phyloP scores from a whole-genome alignment of 2,113 vertebrate genomes.

The Anolis carolinensis region DNA sequence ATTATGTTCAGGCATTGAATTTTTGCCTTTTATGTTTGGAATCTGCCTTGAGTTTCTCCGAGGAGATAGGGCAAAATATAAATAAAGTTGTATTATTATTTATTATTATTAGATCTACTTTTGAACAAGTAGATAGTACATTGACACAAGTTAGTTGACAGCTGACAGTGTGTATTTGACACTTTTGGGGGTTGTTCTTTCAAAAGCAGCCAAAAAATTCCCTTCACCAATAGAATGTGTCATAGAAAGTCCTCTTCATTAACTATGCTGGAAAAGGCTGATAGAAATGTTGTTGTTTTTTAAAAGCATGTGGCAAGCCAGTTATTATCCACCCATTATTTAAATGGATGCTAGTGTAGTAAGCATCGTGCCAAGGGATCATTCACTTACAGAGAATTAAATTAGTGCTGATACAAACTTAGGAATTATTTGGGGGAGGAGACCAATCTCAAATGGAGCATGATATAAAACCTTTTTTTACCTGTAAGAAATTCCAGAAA shows the following conservation, averaged over 20 bases:
- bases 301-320: not conserved
- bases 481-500: not conserved
- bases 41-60: no score
- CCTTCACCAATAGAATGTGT: not conserved
- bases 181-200: slow-evolving; percentile 38
- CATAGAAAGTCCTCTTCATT: not conserved
- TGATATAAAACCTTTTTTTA: no score
- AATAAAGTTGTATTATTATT: no score
- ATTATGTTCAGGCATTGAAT: no score
- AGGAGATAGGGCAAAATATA: no score
- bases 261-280: not conserved
- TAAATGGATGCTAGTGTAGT: not conserved
- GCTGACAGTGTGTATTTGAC: slow-evolving; percentile 18
- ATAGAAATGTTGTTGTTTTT: not conserved
- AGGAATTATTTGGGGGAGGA: no score
- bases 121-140: fast-evolving
- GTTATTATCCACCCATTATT: no score
- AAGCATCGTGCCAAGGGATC: not conserved
- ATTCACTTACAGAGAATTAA: not conserved
- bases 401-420: not conserved
- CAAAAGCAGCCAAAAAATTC: not conserved
- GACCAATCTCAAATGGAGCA: not conserved
- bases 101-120: not conserved
- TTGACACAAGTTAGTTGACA: not conserved
- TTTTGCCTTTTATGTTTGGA: no score